phyloP scores from a whole-genome alignment of 2,888 invertebrate species.

The Amorpha juglandis region DNA sequence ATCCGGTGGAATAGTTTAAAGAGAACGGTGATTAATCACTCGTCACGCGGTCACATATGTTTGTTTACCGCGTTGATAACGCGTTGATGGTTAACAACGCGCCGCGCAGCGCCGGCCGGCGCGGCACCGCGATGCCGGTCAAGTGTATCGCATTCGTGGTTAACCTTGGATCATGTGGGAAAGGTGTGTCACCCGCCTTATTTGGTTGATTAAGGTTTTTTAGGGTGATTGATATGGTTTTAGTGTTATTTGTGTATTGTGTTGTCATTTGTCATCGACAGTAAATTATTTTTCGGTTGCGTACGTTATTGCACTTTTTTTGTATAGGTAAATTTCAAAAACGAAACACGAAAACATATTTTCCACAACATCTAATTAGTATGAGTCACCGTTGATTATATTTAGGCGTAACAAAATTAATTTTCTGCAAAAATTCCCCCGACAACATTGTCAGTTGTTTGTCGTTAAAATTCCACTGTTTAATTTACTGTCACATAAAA shows the following conservation, averaged over 20 bases:
- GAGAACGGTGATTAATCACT: background rate
- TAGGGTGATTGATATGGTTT: background rate
- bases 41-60: background rate
- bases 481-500: constrained; percentile 54
- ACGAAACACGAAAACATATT: background rate
- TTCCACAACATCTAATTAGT: background rate
- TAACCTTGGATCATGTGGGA: background rate
- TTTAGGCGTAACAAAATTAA: background rate
- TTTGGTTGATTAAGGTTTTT: background rate
- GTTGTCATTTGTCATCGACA: background rate
- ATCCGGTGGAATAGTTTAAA: constrained; percentile 1
- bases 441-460: constrained; percentile 3
- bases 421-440: background rate
- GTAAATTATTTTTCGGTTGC: too few species aligned
- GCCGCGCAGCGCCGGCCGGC: background rate
- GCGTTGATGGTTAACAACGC: background rate
- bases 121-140: background rate
- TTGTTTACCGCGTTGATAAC: constrained; percentile 20
- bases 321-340: background rate
- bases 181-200: background rate
- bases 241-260: background rate
- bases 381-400: constrained; percentile 1
- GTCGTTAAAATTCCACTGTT: constrained; percentile 46
- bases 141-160: constrained; percentile 10
- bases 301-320: too few species aligned